Conservation (phyloP, 2,113 vertebrate species). For the Terrapene triunguis region DNA sequence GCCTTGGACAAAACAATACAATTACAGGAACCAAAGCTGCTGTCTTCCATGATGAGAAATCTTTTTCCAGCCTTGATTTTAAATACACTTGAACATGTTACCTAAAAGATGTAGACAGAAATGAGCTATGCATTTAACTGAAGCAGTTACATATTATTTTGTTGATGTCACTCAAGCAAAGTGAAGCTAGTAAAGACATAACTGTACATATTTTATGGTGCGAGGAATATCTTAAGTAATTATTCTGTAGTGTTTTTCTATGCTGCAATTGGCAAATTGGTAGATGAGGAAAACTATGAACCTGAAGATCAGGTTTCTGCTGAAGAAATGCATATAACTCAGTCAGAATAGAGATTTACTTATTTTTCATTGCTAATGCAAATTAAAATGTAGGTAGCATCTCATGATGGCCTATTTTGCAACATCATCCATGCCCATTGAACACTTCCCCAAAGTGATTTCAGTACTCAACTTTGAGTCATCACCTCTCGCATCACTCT, state of each 20-base stretch:
- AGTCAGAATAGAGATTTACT: neutral
- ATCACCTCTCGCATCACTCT: neutral
- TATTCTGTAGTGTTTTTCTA: neutral
- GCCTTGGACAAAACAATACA: conserved; percentile 56
- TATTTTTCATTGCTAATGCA: neutral
- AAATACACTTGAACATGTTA: conserved; percentile 62
- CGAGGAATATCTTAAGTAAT: neutral
- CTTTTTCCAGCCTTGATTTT: conserved; percentile 52
- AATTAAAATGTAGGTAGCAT: accelerated
- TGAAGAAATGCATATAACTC: neutral
- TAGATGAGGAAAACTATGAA: neutral
- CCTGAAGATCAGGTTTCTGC: neutral
- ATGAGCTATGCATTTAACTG: conserved; percentile 56
- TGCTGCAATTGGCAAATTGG: neutral
- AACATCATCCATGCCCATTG: neutral
- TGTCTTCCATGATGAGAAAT: conserved; percentile 58
- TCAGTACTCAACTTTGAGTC: neutral
- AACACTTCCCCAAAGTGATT: neutral
- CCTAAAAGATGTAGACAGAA: conserved; percentile 64
- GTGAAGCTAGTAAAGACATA: neutral
- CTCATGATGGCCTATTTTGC: neutral
- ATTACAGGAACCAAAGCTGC: conserved; percentile 39
- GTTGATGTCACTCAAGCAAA: conserved; percentile 63
- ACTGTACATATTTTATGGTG: neutral
- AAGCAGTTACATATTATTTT: conserved; percentile 53